Base-by-base conservation (phyloP, 2,888 invertebrate genomes). In the Spilosoma lubricipeda region DNA sequence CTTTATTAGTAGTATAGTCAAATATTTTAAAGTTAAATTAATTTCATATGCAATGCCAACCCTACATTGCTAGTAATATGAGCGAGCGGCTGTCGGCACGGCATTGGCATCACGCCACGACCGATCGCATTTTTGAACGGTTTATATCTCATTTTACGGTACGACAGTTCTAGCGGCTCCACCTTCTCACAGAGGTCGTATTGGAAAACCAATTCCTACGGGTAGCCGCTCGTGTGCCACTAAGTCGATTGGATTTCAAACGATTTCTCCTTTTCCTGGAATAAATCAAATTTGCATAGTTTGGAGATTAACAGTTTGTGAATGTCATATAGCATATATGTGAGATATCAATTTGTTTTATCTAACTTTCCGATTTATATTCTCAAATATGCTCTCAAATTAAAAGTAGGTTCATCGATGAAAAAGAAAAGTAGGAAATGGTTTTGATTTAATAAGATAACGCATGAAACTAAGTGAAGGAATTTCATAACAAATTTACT, bases 71-170 rank as follows among this genome's bases (percentile, higher is more conserved):
- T 68, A 76, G 80, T 74, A 80, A 85, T 83, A 77, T 80, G 80
- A 85, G 81, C 77, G 77, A 86, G 80, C 83, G 81, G 67, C 81
- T 79, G 77, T 80, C 79, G 80, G 72, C 80, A 76, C 18, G 67
- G 56, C 65, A 30, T 63, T 63, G 70, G 59, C 42, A 39, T 71
- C 64, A 56, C 81, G 74, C 85, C 87, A 85, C 84, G 89, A 88
- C 85, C 87, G 89, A 91, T 92, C 90, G 88, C 89, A 91, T 92
- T 94, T 94, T 93, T 92, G 91, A 93, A 84, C 90, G 89, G 88
- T 91, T 92, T 93, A 93, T 92, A 93, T 93, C 92, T 93, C 89
- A 93, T 94, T 94, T 94, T 91, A 92, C 92, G 93, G 90, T 86
- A 90, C 89, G 90, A 91, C 92, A 93, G 92, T 90, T 92, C 83